Evolutionary conservation across 2,113 vertebrate species (phyloP), one percentile per base, ranked within the genome.

Genomic region (Elephantulus edwardii): DNA sequence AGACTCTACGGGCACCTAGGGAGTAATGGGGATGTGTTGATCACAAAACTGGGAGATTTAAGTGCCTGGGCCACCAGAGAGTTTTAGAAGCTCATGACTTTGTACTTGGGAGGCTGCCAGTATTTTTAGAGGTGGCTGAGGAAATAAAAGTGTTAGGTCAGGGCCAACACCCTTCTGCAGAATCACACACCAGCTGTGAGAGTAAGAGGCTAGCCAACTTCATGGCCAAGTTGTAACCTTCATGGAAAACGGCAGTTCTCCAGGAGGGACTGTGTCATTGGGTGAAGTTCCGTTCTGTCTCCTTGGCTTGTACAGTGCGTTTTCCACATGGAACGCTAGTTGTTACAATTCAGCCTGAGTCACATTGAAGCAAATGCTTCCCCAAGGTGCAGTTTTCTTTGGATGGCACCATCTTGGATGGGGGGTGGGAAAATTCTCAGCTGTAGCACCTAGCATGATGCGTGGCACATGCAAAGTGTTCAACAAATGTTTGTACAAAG

Each of bases 71-170:
- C 80, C 2, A 26, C 48, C n/a, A 28, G 93, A 95, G 88, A 66
- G 88, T 91, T 97, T 97, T 94, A 95, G 95, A 97, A 97, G 96
- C 78, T 90, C 95, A 91, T 92, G 92, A 95, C 85, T 96, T 95
- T 95, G 58, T 91, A 83, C 90, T 78, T 94, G 82, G 78, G 77
- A 88, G 14, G 94, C 83, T 95, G 96, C 96, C 96, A 96, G 95
- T 52, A 89, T 95, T 97, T 85, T 24, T 94, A 95, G 93, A 96
- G 85, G 89, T 88, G 86, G 90, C 95, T 93, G 92, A 58, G 92
- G 96, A 96, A 97, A 97, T 94, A 96, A 68, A 86, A 83, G 91
- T 93, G 90, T 96, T 95, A 96, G 90, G 94, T 96, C 90, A 95
- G 95, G 93, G 94, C 93, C 95, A 94, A 94, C 78, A 77, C 79